A percentile compares a stretch with the other conserved stretches of the same genome.
Conservation (phyloP, 2,797 vertebrate species). For the Rhinatrema bivittatum region DNA sequence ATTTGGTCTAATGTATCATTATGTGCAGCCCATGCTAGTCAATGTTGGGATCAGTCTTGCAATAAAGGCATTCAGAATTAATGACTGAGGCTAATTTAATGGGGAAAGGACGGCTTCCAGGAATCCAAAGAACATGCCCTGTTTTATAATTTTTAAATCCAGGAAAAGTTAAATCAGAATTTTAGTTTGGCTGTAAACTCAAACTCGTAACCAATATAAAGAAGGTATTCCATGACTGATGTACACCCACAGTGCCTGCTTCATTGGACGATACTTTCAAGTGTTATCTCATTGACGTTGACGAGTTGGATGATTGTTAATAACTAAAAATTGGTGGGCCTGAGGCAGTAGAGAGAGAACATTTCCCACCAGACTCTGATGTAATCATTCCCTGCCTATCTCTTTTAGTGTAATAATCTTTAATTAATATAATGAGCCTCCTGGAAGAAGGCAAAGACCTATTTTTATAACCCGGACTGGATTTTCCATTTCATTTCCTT, state of each 20-base stretch:
- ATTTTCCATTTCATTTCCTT: constrained; percentile 67
- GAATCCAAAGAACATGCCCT: too few species aligned
- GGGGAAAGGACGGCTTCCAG: too few species aligned
- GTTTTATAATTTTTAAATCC: too few species aligned
- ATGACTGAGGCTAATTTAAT: too few species aligned
- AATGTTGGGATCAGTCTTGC: too few species aligned
- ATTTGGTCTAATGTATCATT: too few species aligned
- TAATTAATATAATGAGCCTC: constrained; percentile 76
- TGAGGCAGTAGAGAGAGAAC: constrained; percentile 48
- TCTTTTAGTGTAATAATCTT: constrained; percentile 62
- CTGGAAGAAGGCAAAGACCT: constrained; percentile 59
- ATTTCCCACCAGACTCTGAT: constrained; percentile 46
- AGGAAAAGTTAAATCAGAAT: too few species aligned
- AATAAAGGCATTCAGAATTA: too few species aligned
- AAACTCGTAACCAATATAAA: too few species aligned
- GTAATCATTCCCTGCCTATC: constrained; percentile 50
- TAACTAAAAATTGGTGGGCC: constrained; percentile 46
- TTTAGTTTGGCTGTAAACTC: too few species aligned
- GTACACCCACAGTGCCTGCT: constrained; percentile 36
- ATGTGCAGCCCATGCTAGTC: too few species aligned
- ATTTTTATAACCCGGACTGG: constrained; percentile 65
- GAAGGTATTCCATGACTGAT: neutral
- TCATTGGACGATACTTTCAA: constrained; percentile 57
- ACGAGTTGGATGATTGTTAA: constrained; percentile 59
- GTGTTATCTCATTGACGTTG: constrained; percentile 67